phyloP scores from a whole-genome alignment of 2,797 vertebrate species.

The Poeciliopsis infans region DNA sequence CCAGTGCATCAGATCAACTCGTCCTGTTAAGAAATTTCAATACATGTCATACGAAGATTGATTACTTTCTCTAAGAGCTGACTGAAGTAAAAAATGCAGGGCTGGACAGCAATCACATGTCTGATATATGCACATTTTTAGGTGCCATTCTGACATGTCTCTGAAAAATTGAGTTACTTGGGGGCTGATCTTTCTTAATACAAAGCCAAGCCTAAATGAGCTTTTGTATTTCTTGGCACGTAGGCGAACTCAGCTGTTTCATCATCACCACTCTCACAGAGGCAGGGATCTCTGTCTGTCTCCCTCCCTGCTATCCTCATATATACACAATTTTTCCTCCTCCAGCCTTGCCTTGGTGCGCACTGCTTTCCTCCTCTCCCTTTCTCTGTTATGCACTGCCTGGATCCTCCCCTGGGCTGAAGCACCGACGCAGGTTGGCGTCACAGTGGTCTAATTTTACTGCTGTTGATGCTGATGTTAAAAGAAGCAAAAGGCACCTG shows the following conservation, averaged over 20 bases:
- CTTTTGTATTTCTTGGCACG: conserved; percentile 34
- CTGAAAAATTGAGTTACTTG: conserved; percentile 26
- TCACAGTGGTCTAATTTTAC: conserved; percentile 98
- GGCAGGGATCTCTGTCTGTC: conserved; percentile 59
- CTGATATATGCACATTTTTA: background rate
- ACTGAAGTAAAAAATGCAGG: background rate
- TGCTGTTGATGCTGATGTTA: conserved; percentile 92
- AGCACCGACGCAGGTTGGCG: conserved; percentile 90
- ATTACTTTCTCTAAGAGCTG: background rate
- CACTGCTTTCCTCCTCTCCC: conserved; percentile 36
- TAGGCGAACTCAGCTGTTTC: conserved; percentile 50
- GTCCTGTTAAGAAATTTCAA: background rate
- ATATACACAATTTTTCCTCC: conserved; percentile 44
- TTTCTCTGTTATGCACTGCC: conserved; percentile 58
- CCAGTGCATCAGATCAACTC: background rate
- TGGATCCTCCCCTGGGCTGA: conserved; percentile 89
- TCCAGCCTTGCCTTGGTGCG: conserved; percentile 34
- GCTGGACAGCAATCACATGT: background rate
- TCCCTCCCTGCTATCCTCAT: conserved; percentile 47
- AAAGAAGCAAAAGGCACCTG: conserved; percentile 91
- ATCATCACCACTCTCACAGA: conserved; percentile 59
- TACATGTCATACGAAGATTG: background rate
- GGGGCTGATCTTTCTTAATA: conserved; percentile 22
- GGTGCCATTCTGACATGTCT: background rate
- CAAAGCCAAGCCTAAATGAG: conserved; percentile 31